Base-by-base conservation (phyloP, 2,113 vertebrate species). In the Scolopax mira region DNA sequence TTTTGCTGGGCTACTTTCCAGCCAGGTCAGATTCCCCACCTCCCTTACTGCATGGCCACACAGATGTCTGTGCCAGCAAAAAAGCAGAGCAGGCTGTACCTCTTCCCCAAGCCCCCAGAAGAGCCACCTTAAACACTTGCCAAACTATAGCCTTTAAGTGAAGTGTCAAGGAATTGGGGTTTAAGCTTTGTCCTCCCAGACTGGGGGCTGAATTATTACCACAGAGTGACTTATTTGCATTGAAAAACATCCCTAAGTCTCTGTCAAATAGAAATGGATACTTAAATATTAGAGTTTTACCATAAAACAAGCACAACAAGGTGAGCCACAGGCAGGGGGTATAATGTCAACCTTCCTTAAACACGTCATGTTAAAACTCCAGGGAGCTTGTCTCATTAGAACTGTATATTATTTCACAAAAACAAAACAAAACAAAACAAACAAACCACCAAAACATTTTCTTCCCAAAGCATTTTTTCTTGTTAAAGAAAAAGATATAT, bases 341-440 rank as follows among this genome's bases (percentile, higher is more conserved):
- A 81, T 71, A 81, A 89, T 52, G 44, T 65, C 73, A 92, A 65
- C 78, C 74, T 89, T 87, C 41, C 88, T 95, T 93, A 89, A 91
- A 85, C 10, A 51, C 4, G 54, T 69, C 89, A 91, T 31, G 28
- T 52, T 94, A 57, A 46, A 91, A 95, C 87, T 87, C 66, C 71
- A 89, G 78, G 84, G 73, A 92, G 55, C 81, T 85, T 35, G 41
- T 93, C 89, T 96, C 91, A 75, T 92, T 87, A 91, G n/a, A 92
- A 61, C 41, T 69, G 25, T 65, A 0, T 49, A 77, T 89, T 89
- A 87, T 79, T 94, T 75, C 44, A 85, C 49, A 46, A 81, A 84
- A 37, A 88, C 23, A 58, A 25, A 37, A 9, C 18, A 46, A 44
- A 19, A 19, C 18, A 84, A 37, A 86, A 27, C 51, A 22, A 28